Evolutionary conservation across 2,797 vertebrate species (phyloP), one percentile per base, ranked within the genome.

Genomic region (Sebastes matsubarae): DNA sequence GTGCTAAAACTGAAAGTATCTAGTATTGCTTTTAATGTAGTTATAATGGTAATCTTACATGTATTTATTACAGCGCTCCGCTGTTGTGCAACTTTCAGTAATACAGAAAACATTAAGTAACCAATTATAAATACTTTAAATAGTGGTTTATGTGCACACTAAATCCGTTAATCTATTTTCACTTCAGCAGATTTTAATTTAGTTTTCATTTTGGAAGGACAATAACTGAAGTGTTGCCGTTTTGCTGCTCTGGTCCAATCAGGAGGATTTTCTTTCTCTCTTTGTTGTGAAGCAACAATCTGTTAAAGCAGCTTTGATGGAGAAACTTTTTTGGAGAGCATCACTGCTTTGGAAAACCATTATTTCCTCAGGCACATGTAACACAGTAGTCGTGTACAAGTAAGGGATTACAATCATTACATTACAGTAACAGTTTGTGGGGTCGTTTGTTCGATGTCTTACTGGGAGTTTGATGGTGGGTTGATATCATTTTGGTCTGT

Each of bases 251-350:
- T 27, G 36, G 20, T 70, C 72, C 22, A 58, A 30, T 42, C 10
- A 8, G 16, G 18, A 63, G 14, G 58, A 52, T 10, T 34, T 75
- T 57, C n/a, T 73, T 71, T 81, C 73, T 4, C 9, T 72, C 24
- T 75, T 32, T 59, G 46, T 55, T 64, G 42, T 77, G 38, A 77
- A 13, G 22, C 80, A 85, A 81, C 80, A 85, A 81, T 81, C 85
- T 89, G 80, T 80, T 74, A 34, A 32, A 59, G 38, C 65, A 68
- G 75, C 67, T 83, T 72, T 60, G 9, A 77, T 25, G 30, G 52
- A 75, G 64, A 66, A 78, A 81, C 50, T 18, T 50, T 66, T 69
- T 70, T 80, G 81, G 75, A 77, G 24, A 74, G 67, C 38, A n/a
- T 65, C 25, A 5, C n/a, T 34, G 61, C 25, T 16, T 60, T 46